Evolutionary conservation across 2,113 vertebrate genomes (phyloP), one percentile per base, ranked within the genome.

Genomic region (Calidris pygmaea): DNA sequence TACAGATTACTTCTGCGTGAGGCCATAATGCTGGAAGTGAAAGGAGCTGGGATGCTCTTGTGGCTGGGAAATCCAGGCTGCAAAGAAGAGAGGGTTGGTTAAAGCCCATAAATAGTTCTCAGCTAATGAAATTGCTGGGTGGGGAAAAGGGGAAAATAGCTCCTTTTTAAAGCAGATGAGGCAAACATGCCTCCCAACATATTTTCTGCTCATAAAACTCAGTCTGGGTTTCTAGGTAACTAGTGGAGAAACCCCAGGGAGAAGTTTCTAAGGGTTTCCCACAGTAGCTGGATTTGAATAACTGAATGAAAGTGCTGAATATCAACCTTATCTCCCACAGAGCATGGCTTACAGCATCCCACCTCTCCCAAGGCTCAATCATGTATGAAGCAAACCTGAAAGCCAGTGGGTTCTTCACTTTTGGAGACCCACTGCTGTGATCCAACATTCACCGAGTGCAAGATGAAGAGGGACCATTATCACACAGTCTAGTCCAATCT

Each of bases 131-230:
- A 95, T 63, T 79, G 48, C 81, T 79, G 81, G 85, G 94, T 89
- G 83, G 80, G 32, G 67, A 53, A 89, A 85, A 59, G 37, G 73
- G 76, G 65, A 74, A 95, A 94, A 87, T 53, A 76, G 67, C 47
- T 86, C 79, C 92, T 90, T 93, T 93, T 83, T 22, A 90, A 96
- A 95, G 93, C 76, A 76, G 75, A 96, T 81, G 89, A 87, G 66
- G 72, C 66, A 87, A 96, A 90, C 85, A 67, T 91, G 71, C 86
- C 76, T 86, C 72, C 72, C 37, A 62, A 93, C 93, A 88, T 96
- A 94, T 80, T 93, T 96, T 80, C 63, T 70, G 29, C 88, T 96
- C 77, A n/a, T 97, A 97, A 98, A 98, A 97, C 93, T 92, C 84
- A 82, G 52, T 39, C 66, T 67, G 59, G 47, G 78, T 95, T 96